Evolutionary conservation across 1,140 invertebrate species (phyloP), one percentile per base, ranked within the genome.

Genomic region (Drosophila lowei): DNA sequence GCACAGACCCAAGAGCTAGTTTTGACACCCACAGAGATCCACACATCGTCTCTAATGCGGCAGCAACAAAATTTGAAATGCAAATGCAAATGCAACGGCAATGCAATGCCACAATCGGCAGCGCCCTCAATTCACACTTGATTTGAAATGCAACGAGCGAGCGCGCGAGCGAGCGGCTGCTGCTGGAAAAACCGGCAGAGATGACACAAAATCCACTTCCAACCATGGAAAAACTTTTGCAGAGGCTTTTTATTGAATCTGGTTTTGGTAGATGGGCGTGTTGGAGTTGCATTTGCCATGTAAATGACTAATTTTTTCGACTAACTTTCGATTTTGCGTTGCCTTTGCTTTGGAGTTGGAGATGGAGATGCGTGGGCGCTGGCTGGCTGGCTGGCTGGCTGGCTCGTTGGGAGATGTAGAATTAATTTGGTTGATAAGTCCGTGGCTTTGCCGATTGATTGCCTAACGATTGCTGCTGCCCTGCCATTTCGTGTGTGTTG

Each of bases 41-140:
- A 43, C 6, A 16, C 38, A 48, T 13, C 21, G 11, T 18, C 77
- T 77, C 76, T 58, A 74, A 59, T 77, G 78, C 79, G 63, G 58
- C 38, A 34, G 67, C 62, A 42, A 52, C 23, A 34, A 54, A 70
- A 86, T 80, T 85, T 72, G 67, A 83, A 90, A 90, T 90, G 81
- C 83, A 90, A 90, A 85, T 89, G 18, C 66, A 72, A 74, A n/a
- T n/a, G n/a, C n/a, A n/a, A n/a, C n/a, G n/a, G 58, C 77, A 42
- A 63, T 46, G 72, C 66, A 72, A 74, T 60, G 23, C 54, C 53
- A 54, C 71, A 84, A 72, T 59, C 58, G 65, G 75, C 86, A 88
- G 80, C 86, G 86, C 86, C 88, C 88, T 90, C 88, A 84, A 90
- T 90, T 88, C 81, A 88, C 88, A 88, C 88, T 90, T 88, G 88